Evolutionary conservation across 2,797 vertebrate species (phyloP).

Genomic region (Podarcis siculus): DNA sequence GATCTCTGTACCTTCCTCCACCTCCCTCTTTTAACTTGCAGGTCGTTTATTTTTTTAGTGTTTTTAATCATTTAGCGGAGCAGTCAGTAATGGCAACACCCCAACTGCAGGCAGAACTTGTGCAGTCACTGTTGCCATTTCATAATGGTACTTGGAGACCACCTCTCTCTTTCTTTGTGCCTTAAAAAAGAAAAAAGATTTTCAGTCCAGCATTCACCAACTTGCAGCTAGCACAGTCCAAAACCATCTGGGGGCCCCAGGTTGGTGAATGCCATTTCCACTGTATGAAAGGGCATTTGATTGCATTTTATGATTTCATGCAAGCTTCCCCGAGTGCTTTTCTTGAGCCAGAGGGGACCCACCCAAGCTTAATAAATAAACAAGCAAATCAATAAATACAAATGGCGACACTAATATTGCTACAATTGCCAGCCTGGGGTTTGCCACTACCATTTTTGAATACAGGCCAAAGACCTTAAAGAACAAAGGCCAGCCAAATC

Average conservation of each 20-base stretch:
- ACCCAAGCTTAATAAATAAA: no score
- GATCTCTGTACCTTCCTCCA: no score
- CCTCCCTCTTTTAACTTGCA: not conserved
- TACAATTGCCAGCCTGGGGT: not conserved
- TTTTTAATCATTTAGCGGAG: not conserved
- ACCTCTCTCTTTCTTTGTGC: not conserved
- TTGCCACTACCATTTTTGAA: no score
- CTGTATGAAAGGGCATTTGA: not conserved
- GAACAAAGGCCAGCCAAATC: not conserved
- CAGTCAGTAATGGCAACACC: not conserved
- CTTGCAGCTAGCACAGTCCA: no score
- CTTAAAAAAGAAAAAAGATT: no score
- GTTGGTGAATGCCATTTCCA: not conserved
- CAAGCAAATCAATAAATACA: not conserved
- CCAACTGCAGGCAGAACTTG: not conserved
- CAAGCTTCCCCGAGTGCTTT: not conserved
- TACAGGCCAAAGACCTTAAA: not conserved
- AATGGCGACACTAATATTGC: not conserved
- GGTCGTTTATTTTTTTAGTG: not conserved
- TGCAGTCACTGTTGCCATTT: not conserved
- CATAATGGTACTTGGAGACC: not conserved
- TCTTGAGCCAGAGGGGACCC: not conserved
- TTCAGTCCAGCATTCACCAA: no score
- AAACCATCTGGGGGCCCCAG: no score
- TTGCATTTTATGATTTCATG: not conserved